Conservation (phyloP, 1,140 invertebrate species). For the Rhyacophila brunnea region DNA sequence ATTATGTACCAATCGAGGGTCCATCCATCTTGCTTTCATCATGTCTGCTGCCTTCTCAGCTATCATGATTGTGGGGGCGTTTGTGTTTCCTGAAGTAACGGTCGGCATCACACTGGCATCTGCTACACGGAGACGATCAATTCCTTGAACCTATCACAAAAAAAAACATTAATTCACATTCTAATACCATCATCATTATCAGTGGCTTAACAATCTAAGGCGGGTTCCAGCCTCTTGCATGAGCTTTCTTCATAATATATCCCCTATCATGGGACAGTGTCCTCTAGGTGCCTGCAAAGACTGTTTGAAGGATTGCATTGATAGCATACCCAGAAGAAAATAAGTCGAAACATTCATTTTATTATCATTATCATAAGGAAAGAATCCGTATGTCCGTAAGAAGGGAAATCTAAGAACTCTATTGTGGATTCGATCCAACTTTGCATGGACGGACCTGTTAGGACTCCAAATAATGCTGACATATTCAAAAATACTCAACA, state of each 20-base stretch:
- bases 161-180: not conserved
- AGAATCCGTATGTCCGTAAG: no score
- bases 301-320: not conserved
- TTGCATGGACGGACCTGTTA: not conserved
- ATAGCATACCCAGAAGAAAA: no score
- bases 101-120: slow-evolving; percentile 80
- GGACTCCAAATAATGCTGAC: no score
- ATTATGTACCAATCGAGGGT: slow-evolving; percentile 28
- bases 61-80: slow-evolving; percentile 81
- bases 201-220: no score
- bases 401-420: no score
- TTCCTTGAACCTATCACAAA: slow-evolving; percentile 59
- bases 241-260: not conserved
- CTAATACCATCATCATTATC: not conserved
- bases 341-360: no score
- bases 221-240: no score
- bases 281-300: not conserved
- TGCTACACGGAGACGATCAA: slow-evolving; percentile 68
- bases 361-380: no score
- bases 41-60: slow-evolving; percentile 78
- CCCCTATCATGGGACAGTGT: not conserved
- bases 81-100: slow-evolving; percentile 76
- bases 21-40: slow-evolving; percentile 68
- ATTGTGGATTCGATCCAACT: no score
- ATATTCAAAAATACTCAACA: no score